These are phyloP conservation scores for Dryomyza anilis DNA, from an alignment of 2,888 invertebrate species.

Conservation along the genomic window DNA sequence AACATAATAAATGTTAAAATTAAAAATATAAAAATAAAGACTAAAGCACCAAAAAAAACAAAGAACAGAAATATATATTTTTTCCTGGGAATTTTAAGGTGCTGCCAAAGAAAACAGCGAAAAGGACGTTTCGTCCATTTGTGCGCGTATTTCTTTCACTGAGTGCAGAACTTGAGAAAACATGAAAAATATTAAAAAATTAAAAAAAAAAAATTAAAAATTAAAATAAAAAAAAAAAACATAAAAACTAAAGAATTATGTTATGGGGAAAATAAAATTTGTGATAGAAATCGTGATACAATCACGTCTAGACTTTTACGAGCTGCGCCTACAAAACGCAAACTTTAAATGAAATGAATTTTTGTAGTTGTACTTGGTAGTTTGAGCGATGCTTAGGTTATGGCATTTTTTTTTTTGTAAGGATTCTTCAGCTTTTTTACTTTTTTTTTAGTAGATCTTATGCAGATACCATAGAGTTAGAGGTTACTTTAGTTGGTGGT, in stretches of 20 bases:
- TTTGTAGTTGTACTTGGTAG: constrained; percentile 3
- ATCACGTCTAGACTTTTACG: constrained; percentile 58
- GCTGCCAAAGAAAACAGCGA: constrained; percentile 24
- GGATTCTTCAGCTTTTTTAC: not conserved
- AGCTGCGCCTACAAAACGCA: constrained; percentile 53
- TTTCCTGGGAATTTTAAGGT: constrained; percentile 23
- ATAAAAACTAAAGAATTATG: too few species aligned
- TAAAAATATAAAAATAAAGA: not conserved
- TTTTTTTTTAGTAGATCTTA: constrained; percentile 22
- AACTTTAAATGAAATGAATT: constrained; percentile 21
- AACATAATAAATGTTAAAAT: not conserved
- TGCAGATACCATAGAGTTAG: not conserved
- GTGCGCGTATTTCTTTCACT: not conserved
- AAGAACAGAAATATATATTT: too few species aligned
- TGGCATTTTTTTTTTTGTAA: too few species aligned
- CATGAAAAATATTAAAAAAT: not conserved
- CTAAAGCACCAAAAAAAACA: too few species aligned
- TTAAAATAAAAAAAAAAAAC: too few species aligned
- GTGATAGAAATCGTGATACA: constrained; percentile 59
- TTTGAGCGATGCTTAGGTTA: not conserved
- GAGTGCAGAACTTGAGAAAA: constrained; percentile 10
- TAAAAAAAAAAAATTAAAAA: too few species aligned
- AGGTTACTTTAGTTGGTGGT: not conserved
- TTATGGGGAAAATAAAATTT: constrained; percentile 46
- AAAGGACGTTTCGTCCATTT: constrained; percentile 22